These are phyloP conservation scores for Cavia aperea DNA, from an alignment of 2,113 vertebrate species.

Conservation along the genomic window DNA sequence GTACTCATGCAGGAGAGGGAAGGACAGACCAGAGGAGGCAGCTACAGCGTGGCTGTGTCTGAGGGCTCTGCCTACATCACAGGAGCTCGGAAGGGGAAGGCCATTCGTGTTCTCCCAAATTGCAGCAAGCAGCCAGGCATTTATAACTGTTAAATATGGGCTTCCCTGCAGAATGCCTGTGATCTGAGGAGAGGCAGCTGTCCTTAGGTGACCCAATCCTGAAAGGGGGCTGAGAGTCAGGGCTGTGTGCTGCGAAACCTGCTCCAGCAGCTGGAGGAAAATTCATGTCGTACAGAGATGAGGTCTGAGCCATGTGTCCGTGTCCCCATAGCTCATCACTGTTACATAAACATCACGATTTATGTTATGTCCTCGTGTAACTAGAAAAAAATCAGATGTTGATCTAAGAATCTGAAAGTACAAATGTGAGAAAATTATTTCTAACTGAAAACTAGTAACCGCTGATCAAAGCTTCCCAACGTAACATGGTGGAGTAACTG, in stretches of 20 bases:
- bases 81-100: background rate
- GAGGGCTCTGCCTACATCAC: background rate
- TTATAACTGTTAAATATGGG: background rate
- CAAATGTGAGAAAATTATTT: slow-evolving; percentile 13
- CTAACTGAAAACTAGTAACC: background rate
- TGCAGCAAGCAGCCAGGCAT: background rate
- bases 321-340: background rate
- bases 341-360: slow-evolving; percentile 3
- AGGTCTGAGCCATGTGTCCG: background rate
- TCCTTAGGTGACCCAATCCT: background rate
- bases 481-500: background rate
- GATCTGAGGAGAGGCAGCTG: background rate
- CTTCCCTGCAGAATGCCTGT: background rate
- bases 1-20: background rate
- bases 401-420: background rate
- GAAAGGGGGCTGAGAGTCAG: background rate
- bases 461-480: background rate
- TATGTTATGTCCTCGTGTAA: background rate
- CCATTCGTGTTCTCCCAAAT: background rate
- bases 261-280: slow-evolving; percentile 5
- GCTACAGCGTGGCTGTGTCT: no score
- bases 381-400: background rate
- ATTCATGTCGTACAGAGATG: background rate
- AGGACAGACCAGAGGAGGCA: background rate
- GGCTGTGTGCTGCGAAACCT: slow-evolving; percentile 13